Evolutionary conservation across 2,888 invertebrate species (phyloP).

Genomic region (Chaetogeoica ovagalla): DNA sequence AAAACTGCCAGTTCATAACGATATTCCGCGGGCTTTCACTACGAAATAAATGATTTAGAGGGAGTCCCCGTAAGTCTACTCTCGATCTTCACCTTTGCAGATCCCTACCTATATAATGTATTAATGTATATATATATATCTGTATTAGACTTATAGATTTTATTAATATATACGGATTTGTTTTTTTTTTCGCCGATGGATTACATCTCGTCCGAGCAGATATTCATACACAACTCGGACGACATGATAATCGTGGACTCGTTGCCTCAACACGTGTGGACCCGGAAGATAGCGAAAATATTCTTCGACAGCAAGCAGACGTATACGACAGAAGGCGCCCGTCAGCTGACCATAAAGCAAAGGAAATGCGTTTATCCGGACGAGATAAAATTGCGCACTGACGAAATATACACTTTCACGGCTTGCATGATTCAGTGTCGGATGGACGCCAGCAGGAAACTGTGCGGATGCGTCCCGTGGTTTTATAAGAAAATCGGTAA

Average conservation of each 20-base stretch:
- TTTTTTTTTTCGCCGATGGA: not conserved
- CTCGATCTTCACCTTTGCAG: too few relatives aligned
- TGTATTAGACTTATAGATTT: too few relatives aligned
- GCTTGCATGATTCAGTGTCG: constrained; percentile 76
- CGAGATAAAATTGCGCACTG: constrained; percentile 68
- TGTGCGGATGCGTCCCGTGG: constrained; percentile 73
- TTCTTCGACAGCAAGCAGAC: constrained; percentile 75
- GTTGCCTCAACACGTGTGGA: constrained; percentile 73
- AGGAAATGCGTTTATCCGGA: constrained; percentile 73
- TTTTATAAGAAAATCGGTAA: constrained; percentile 69
- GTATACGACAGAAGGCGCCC: constrained; percentile 74
- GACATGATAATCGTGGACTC: constrained; percentile 73
- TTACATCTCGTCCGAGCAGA: constrained; percentile 58
- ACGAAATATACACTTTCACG: constrained; percentile 68
- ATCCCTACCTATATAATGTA: too few relatives aligned
- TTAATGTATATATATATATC: too few relatives aligned
- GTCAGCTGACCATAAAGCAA: constrained; percentile 70
- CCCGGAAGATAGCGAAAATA: constrained; percentile 66
- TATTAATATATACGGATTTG: not conserved
- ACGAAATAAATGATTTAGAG: too few relatives aligned
- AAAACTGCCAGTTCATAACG: too few relatives aligned
- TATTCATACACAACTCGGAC: constrained; percentile 71
- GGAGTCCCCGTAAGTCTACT: too few relatives aligned
- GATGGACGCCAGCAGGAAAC: constrained; percentile 67
- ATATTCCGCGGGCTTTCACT: too few relatives aligned